Conservation (phyloP, 2,888 invertebrate species). For the Aphodius sticticus region DNA sequence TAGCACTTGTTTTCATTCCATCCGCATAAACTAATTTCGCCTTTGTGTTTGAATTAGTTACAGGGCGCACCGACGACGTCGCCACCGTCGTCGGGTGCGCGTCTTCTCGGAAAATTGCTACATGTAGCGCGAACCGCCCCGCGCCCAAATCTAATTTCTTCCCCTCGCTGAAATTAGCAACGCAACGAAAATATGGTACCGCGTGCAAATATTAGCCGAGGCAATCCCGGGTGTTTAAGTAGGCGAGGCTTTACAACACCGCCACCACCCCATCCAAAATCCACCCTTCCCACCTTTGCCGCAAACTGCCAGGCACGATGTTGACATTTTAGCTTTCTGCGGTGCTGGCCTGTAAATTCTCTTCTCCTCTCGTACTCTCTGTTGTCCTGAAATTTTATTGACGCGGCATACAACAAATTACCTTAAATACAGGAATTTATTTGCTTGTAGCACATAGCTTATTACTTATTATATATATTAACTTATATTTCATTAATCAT, state of each 20-base stretch:
- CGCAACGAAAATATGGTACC: constrained; percentile 20
- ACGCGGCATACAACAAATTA: no score
- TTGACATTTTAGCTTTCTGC: constrained; percentile 4
- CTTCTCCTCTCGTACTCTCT: not conserved
- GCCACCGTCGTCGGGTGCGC: not conserved
- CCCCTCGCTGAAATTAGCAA: constrained; percentile 18
- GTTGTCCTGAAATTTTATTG: not conserved
- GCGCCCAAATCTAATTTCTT: constrained; percentile 30
- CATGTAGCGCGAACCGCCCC: constrained; percentile 27
- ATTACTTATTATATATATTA: no score
- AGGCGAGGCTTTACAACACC: not conserved
- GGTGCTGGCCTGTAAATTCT: not conserved
- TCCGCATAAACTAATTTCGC: constrained; percentile 36
- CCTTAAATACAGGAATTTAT: no score
- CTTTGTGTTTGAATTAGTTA: constrained; percentile 31
- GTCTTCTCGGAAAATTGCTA: constrained; percentile 29
- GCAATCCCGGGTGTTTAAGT: not conserved
- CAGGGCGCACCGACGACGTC: not conserved
- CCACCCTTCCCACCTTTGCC: not conserved
- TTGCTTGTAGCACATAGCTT: no score
- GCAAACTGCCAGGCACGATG: not conserved
- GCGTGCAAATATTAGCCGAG: not conserved
- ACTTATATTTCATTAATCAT: no score
- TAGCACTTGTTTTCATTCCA: constrained; percentile 32
- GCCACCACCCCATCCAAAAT: not conserved